Evolutionary conservation across 2,113 vertebrate species (phyloP).

Genomic region (Hippolais icterina): DNA sequence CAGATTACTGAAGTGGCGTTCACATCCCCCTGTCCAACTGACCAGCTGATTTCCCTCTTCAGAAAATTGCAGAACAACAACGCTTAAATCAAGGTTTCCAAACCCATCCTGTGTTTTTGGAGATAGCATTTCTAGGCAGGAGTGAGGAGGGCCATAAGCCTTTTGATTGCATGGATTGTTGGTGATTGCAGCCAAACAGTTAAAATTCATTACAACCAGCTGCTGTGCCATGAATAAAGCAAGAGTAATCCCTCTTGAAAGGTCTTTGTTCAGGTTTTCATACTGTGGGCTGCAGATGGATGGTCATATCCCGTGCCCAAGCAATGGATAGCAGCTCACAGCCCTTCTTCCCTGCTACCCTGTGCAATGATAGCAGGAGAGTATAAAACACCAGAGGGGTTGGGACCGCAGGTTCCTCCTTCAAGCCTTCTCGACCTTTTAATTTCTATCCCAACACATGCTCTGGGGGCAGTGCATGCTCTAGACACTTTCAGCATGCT

Average conservation of each 20-base stretch:
- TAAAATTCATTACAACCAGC: constrained; percentile 34
- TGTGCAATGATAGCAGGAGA: too few relatives aligned
- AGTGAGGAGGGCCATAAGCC: not conserved
- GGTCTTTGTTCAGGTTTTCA: not conserved
- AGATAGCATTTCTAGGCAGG: not conserved
- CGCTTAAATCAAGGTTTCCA: not conserved
- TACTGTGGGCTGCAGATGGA: not conserved
- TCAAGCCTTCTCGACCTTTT: not conserved
- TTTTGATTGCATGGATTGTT: not conserved
- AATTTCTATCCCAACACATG: not conserved
- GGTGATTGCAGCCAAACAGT: not conserved
- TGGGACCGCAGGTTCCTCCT: not conserved
- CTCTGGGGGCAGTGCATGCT: not conserved
- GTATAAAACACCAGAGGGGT: not conserved
- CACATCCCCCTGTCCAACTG: not conserved
- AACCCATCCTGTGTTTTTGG: not conserved
- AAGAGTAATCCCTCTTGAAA: not conserved
- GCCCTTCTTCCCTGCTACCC: not conserved
- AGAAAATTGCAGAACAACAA: not conserved
- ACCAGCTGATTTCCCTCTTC: not conserved
- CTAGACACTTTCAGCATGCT: not conserved
- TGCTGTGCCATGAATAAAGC: not conserved
- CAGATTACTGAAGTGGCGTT: not conserved
- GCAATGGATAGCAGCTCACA: not conserved
- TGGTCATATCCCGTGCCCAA: too few relatives aligned